phyloP scores from a whole-genome alignment of 2,113 vertebrate genomes.

The Gopherus evgoodei region DNA sequence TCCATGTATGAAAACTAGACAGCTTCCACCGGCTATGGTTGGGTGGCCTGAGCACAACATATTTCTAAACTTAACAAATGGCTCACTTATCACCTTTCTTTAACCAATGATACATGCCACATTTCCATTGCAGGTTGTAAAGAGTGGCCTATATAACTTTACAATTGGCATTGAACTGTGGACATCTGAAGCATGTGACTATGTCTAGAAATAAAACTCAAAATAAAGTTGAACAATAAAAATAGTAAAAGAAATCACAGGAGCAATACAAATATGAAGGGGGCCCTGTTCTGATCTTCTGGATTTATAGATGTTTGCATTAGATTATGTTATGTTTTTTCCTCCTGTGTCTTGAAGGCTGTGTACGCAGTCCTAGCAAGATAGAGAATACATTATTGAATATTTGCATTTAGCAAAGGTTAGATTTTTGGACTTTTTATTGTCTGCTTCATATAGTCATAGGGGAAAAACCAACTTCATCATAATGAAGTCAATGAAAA shows the following conservation, averaged over 20 bases:
- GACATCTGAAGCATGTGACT: background rate
- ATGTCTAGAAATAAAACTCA: background rate
- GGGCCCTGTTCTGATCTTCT: background rate
- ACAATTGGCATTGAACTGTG: background rate
- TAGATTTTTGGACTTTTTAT: background rate
- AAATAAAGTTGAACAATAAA: background rate
- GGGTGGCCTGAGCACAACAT: background rate
- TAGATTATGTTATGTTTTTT: background rate
- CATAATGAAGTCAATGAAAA: background rate
- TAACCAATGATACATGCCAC: background rate
- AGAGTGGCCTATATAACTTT: background rate
- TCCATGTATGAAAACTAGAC: background rate
- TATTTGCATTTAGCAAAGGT: background rate
- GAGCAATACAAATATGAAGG: background rate
- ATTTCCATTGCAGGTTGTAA: background rate
- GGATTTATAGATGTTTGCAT: background rate
- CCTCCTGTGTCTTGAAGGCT: background rate
- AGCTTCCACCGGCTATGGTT: background rate
- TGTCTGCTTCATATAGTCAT: background rate
- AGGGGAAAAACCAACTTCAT: accelerated
- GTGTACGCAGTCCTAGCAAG: background rate
- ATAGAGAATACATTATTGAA: background rate
- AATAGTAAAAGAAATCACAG: background rate
- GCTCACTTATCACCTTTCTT: background rate
- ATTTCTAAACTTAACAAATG: background rate